phyloP scores from a whole-genome alignment of 2,888 invertebrate species.

The Drosophila infuscata region DNA sequence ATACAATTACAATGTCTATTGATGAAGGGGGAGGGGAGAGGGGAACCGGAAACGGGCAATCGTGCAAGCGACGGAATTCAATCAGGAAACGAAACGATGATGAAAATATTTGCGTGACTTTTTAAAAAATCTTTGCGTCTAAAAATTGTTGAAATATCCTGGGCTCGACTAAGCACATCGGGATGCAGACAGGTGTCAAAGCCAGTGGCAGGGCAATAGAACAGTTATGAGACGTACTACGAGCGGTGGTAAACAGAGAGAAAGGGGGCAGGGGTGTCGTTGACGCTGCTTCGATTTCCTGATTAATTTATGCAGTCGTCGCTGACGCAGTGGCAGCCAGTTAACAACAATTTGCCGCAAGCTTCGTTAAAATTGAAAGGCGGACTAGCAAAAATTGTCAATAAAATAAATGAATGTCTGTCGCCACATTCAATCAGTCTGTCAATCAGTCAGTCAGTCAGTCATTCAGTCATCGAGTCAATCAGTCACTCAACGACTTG shows the following conservation, averaged over 20 bases:
- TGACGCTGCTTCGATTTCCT: constrained; percentile 73
- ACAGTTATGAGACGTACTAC: not conserved
- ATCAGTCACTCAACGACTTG: constrained; percentile 21
- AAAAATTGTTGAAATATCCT: constrained; percentile 59
- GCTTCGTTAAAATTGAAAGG: constrained; percentile 75
- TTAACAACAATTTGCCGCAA: constrained; percentile 80
- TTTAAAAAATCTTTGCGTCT: constrained; percentile 56
- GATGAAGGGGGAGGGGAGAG: not conserved
- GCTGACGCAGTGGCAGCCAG: constrained; percentile 55
- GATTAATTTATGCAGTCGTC: constrained; percentile 78
- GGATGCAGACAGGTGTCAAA: constrained; percentile 58
- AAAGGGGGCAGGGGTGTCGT: not conserved
- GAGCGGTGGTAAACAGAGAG: not conserved
- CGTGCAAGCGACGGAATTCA: constrained; percentile 52
- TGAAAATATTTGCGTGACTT: constrained; percentile 74
- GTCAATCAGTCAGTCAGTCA: constrained; percentile 18
- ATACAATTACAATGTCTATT: constrained; percentile 4
- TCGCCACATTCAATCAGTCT: constrained; percentile 27
- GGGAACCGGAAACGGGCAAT: constrained; percentile 54
- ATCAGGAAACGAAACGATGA: constrained; percentile 78
- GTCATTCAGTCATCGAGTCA: constrained; percentile 3
- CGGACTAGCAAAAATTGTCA: constrained; percentile 69
- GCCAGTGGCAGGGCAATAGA: constrained; percentile 1
- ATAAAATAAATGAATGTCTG: constrained; percentile 71
- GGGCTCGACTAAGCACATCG: constrained; percentile 28